Percentiles rank a stretch among this genome's conserved stretches.
Evolutionary conservation across 2,888 invertebrate species (phyloP).

Genomic region (Perithous albicinctus): DNA sequence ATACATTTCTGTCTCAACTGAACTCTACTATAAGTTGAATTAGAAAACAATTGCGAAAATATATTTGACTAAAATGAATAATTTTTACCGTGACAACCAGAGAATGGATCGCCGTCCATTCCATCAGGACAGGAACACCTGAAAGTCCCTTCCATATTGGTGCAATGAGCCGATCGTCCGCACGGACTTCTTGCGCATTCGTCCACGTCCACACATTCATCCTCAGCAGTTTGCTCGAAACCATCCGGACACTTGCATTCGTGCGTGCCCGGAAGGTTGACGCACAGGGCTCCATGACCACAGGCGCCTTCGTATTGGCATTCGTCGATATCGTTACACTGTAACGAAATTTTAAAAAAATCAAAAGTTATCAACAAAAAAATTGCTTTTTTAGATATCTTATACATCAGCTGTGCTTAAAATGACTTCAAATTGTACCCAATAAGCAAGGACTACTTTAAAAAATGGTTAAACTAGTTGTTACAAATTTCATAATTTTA

Average conservation of each 20-base stretch:
- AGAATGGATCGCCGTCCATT: constrained; percentile 91
- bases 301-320: constrained; percentile 91
- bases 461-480: no score
- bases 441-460: no score
- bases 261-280: constrained; percentile 92
- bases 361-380: neutral
- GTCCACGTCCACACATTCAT: constrained; percentile 91
- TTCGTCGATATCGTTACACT: constrained; percentile 95
- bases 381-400: no score
- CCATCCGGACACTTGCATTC: constrained; percentile 94
- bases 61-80: neutral
- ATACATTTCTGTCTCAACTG: no score
- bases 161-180: constrained; percentile 92
- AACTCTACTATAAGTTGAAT: neutral
- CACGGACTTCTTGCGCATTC: constrained; percentile 92
- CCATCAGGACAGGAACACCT: constrained; percentile 94
- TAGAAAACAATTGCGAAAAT: neutral
- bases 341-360: constrained; percentile 53
- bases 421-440: no score
- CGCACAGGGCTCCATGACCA: constrained; percentile 92
- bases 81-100: constrained; percentile 90
- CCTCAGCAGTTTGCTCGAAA: constrained; percentile 92
- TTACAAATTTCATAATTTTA: no score
- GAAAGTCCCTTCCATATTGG: constrained; percentile 92
- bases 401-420: no score